Evolutionary conservation across 2,113 vertebrate genomes (phyloP), one percentile per base, ranked within the genome.

Genomic region (Hyla sarda): DNA sequence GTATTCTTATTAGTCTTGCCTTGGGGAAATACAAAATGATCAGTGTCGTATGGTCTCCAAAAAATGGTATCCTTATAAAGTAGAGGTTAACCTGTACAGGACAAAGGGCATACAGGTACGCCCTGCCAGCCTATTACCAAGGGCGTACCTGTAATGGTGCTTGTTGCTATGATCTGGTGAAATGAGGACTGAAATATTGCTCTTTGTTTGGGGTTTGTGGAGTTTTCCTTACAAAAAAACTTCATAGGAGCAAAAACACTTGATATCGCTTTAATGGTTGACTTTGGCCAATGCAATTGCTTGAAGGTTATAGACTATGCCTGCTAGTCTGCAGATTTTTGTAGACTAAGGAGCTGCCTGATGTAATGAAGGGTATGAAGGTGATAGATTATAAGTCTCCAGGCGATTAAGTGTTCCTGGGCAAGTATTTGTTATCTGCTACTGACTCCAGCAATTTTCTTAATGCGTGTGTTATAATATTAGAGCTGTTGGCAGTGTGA

Each of bases 381-480:
- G 82, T 83, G 82, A 83, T 56, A 41, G 56, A 30, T 83, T 83
- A 16, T 71, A 21, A 25, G 81, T 82, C 81, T 73, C 48, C 3
- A 77, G 56, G 21, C 79, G 41, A 82, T 82, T 45, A 37, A 4
- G 41, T 83, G 30, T 74, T 34, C 34, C n/a, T 56, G 30, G 23
- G 82, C 28, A 72, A 50, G 37, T 82, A 45, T 82, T 62, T 69
- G 41, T 82, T 32, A 82, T 50, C 82, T 48, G 82, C n/a, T 75
- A 47, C 82, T 62, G 34, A 84, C 34, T 74, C 82, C 62, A 83
- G 82, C 67, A 72, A 83, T 75, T 75, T 84, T 84, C 72, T 41
- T 84, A 84, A 84, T 84, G 82, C 37, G 41, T 48, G 34, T 84
- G 82, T 41, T 75, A 37, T 75, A 84, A 84, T 75, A 52, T 60